These are phyloP conservation scores for Zaprionus ghesquierei DNA, from an alignment of 1,140 invertebrate genomes.

Conservation along the genomic window DNA sequence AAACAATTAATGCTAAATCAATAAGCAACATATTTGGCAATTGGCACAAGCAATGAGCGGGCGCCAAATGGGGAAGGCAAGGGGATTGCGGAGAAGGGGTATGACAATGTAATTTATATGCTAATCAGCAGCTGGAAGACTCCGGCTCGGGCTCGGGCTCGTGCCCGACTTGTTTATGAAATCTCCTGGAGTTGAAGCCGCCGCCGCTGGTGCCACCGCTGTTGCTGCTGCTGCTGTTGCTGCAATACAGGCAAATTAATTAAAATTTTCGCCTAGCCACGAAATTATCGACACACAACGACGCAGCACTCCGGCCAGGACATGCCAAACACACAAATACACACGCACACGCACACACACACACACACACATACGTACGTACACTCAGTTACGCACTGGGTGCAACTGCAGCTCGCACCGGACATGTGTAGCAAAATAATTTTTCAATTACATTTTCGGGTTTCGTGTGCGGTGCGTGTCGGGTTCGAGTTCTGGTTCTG, in stretches of 20 bases:
- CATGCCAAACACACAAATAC: background rate
- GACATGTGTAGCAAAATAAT: conserved; percentile 76
- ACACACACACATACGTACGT: background rate
- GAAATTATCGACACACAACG: conserved; percentile 57
- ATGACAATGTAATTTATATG: conserved; percentile 68
- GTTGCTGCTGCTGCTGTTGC: background rate
- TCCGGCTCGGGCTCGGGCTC: background rate
- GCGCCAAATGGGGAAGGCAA: background rate
- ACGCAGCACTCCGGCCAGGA: conserved; percentile 1
- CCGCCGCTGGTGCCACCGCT: background rate
- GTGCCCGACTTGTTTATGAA: background rate
- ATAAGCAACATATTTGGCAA: conserved; percentile 51
- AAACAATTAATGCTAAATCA: conserved; percentile 78
- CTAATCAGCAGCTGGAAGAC: conserved; percentile 51
- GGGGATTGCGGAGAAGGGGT: background rate
- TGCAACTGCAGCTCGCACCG: conserved; percentile 7
- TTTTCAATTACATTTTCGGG: conserved; percentile 78
- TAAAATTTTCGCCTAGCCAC: conserved; percentile 59
- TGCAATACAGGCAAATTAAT: conserved; percentile 59
- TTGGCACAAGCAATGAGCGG: background rate
- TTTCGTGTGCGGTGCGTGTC: conserved; percentile 55
- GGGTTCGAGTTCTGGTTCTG: conserved; percentile 7
- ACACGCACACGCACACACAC: background rate
- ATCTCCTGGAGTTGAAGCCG: background rate
- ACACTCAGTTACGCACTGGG: background rate